Conservation (phyloP, 1,140 invertebrate genomes). For the Magallana gigas region DNA sequence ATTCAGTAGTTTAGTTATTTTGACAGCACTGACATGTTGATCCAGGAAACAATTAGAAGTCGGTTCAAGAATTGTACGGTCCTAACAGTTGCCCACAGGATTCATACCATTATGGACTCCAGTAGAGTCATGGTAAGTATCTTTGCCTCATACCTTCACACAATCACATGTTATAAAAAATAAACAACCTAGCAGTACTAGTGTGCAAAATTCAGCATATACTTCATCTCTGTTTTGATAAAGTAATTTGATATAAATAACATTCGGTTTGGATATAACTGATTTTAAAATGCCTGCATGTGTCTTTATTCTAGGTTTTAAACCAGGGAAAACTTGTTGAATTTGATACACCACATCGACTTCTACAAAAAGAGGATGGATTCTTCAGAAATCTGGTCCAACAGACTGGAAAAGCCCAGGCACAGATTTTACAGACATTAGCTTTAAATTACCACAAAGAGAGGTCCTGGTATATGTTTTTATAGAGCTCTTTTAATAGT, state of each 20-base stretch:
- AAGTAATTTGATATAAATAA: no score
- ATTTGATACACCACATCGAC: constrained; percentile 84
- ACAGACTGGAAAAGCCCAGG: constrained; percentile 63
- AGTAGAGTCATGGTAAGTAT: constrained; percentile 75
- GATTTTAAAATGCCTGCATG: no score
- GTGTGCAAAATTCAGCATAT: no score
- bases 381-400: constrained; percentile 78
- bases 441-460: constrained; percentile 43
- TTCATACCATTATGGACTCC: constrained; percentile 80
- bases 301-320: constrained; percentile 63
- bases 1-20: not conserved
- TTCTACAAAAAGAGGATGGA: constrained; percentile 82
- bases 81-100: constrained; percentile 76
- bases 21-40: constrained; percentile 68
- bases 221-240: no score
- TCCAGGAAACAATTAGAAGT: constrained; percentile 77
- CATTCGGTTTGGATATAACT: no score
- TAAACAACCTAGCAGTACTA: no score
- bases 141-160: not conserved
- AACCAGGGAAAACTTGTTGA: constrained; percentile 79
- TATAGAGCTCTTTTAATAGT: not conserved
- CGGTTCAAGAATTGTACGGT: constrained; percentile 77
- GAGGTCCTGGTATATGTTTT: not conserved
- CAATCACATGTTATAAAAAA: no score
- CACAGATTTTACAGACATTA: constrained; percentile 58